Base-by-base conservation (phyloP, 2,797 vertebrate genomes). In the Alcedo atthis region DNA sequence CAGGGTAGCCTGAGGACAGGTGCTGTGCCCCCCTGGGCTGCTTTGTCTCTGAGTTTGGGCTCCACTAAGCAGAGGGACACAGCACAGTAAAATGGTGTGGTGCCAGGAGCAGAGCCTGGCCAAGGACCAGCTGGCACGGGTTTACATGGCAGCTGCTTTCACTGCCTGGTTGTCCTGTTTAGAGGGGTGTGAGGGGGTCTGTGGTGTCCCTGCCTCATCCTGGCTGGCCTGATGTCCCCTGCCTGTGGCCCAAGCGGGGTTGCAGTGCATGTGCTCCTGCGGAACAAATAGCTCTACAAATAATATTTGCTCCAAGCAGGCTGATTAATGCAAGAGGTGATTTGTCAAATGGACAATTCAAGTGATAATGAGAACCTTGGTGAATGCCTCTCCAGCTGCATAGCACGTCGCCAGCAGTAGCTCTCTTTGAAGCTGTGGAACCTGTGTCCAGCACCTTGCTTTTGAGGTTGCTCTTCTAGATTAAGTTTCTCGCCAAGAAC, bases 61-160 rank as follows among this genome's bases (percentile, higher is more conserved):
- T 67, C 12, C 46, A 2, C 1, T 5, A n/a, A 18, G 51, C 48
- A 8, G 54, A 33, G 58, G 7, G 24, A 12, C 0, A 0, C 5
- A 1, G 33, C 1, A 4, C 1, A 5, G 57, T 42, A 61, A 3
- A n/a, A 18, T 1, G 1, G 4, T 19, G 25, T 8, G 55, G 54
- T 70, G 67, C 14, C 59, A 19, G 51, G 37, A 62, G 42, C 57
- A 0, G 0, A 49, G 67, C 55, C 37, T n/a, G n/a, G 75, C 61
- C 17, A 5, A 1, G 12, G 46, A 5, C 58, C 0, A n/a, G 0
- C 0, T 1, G 32, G 32, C 58, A 42, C 2, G 5, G 58, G 3
- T 58, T 37, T 48, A 3, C 12, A 2, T 24, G 22, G 49, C 74
- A 24, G 42, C 51, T 54, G 32, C 69, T 43, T 33, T 40, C 8